These are phyloP conservation scores for Euzetes globulus DNA, from an alignment of 2,888 invertebrate genomes.

Conservation along the genomic window DNA sequence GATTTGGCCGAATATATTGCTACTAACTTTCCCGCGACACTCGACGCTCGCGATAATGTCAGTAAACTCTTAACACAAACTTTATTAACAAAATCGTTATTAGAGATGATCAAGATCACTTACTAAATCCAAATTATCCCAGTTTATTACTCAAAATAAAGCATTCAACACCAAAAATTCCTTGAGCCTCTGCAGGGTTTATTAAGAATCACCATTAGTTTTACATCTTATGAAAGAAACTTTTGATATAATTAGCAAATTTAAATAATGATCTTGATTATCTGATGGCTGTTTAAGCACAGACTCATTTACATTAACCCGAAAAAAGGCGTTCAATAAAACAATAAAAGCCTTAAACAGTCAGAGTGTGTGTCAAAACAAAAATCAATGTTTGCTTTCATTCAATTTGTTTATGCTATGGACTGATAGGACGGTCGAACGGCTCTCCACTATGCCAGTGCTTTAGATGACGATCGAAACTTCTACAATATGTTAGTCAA, in stretches of 20 bases:
- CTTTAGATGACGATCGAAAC: constrained; percentile 55
- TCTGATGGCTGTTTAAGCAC: too few species aligned
- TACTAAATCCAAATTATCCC: too few species aligned
- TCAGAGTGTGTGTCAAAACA: neutral
- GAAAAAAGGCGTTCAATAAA: neutral
- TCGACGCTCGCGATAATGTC: constrained; percentile 48
- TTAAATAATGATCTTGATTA: too few species aligned
- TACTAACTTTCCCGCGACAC: constrained; percentile 47
- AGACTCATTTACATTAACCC: too few species aligned
- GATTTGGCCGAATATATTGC: constrained; percentile 48
- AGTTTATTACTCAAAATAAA: too few species aligned
- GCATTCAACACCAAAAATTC: too few species aligned
- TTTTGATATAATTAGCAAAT: too few species aligned
- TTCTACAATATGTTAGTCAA: constrained; percentile 57
- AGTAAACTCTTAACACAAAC: constrained; percentile 9
- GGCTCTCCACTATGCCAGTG: constrained; percentile 60
- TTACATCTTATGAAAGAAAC: too few species aligned
- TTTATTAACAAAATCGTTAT: too few species aligned
- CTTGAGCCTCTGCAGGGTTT: too few species aligned
- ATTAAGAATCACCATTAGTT: too few species aligned
- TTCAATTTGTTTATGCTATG: neutral
- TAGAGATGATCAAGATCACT: too few species aligned
- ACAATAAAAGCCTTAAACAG: neutral
- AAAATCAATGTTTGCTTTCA: constrained; percentile 1
- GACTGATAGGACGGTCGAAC: constrained; percentile 58